Percentiles rank a stretch among this genome's conserved stretches.
Evolutionary conservation across 2,113 vertebrate species (phyloP).

Genomic region (Heptranchias perlo): DNA sequence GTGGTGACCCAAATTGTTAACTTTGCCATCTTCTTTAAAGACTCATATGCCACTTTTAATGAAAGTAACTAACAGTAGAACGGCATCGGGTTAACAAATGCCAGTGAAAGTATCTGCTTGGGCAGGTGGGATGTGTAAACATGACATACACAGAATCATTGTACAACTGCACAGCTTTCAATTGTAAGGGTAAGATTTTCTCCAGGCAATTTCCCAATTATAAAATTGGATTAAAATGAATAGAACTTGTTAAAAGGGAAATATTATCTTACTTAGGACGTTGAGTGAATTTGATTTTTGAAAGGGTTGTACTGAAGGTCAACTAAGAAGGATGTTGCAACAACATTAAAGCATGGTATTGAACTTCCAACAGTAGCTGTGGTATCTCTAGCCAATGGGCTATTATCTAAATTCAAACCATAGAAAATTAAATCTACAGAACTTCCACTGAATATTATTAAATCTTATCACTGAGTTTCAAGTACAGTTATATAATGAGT

Average conservation of each 20-base stretch:
- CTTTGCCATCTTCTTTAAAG: neutral
- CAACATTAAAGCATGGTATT: neutral
- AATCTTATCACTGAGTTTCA: constrained; percentile 27
- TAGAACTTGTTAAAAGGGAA: constrained; percentile 15
- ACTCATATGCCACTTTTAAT: neutral
- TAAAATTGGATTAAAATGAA: constrained; percentile 24
- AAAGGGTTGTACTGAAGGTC: constrained; percentile 28
- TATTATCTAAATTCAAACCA: constrained; percentile 30
- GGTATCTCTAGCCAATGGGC: constrained; percentile 25
- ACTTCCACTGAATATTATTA: constrained; percentile 17
- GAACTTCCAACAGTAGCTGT: neutral
- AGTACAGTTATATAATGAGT: constrained; percentile 1
- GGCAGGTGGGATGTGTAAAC: constrained; percentile 6
- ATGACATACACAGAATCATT: neutral
- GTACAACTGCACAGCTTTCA: neutral
- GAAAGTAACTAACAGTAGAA: neutral
- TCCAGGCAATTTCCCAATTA: constrained; percentile 27
- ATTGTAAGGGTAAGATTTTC: neutral
- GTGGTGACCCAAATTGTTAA: neutral
- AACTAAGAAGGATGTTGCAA: neutral
- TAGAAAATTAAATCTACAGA: constrained; percentile 12
- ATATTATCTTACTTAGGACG: constrained; percentile 14
- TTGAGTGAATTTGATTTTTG: constrained; percentile 34
- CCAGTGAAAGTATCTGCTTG: neutral
- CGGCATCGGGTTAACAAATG: neutral